Conservation (phyloP, 2,113 vertebrate species). For the Pluvialis apricaria region DNA sequence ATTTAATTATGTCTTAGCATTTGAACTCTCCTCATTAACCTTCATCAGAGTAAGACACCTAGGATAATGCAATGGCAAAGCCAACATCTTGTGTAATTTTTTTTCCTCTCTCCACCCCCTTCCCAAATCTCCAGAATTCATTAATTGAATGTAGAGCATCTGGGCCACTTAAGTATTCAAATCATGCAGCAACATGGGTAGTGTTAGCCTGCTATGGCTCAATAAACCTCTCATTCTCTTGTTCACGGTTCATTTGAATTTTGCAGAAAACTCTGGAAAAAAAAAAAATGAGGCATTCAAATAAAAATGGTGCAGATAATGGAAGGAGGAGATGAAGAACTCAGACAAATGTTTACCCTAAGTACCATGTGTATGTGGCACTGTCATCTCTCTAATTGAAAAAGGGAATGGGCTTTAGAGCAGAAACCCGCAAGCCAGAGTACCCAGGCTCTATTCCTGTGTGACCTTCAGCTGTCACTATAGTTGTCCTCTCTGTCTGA, state of each 20-base stretch:
- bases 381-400: conserved; percentile 45
- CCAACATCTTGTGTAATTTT: conserved; percentile 48
- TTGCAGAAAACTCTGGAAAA: conserved; percentile 61
- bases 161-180: conserved; percentile 64
- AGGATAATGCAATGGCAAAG: conserved; percentile 48
- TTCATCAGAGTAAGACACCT: conserved; percentile 57
- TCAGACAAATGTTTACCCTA: conserved; percentile 62
- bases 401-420: conserved; percentile 38
- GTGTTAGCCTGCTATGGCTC: conserved; percentile 62
- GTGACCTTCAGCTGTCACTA: conserved; percentile 48
- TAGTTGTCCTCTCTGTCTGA: neutral
- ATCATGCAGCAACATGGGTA: conserved; percentile 58
- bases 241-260: conserved; percentile 71
- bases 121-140: conserved; percentile 46
- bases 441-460: neutral
- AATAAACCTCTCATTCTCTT: conserved; percentile 65
- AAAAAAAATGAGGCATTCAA: conserved; percentile 48
- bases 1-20: conserved; percentile 64
- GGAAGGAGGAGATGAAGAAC: conserved; percentile 63
- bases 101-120: neutral
- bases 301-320: conserved; percentile 60
- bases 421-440: neutral
- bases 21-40: conserved; percentile 72
- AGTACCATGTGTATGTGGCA: conserved; percentile 22
- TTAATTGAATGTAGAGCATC: conserved; percentile 69